A percentile compares a stretch with the other conserved stretches of the same genome.
These are phyloP conservation scores for Morpho deidamia DNA, from an alignment of 2,888 invertebrate genomes.

Conservation along the genomic window DNA sequence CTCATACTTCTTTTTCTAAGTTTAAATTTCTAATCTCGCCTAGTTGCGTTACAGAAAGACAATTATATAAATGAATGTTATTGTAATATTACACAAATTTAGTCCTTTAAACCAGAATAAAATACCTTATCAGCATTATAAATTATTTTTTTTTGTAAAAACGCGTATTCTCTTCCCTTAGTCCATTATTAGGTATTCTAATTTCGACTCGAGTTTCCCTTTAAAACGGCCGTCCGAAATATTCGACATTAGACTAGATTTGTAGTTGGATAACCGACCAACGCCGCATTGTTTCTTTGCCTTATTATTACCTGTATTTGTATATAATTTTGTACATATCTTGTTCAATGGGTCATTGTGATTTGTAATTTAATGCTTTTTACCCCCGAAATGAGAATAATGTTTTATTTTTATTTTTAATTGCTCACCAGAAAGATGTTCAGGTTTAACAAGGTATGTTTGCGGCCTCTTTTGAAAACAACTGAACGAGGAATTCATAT, in stretches of 20 bases:
- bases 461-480: too few species aligned
- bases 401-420: constrained; percentile 15
- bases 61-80: too few species aligned
- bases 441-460: too few species aligned
- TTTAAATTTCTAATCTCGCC: too few species aligned
- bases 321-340: constrained; percentile 29
- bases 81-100: too few species aligned
- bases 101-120: too few species aligned
- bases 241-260: constrained; percentile 65
- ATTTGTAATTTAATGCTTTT: neutral
- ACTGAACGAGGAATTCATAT: too few species aligned
- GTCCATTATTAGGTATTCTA: constrained; percentile 41
- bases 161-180: neutral
- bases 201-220: constrained; percentile 61
- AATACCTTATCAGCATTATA: too few species aligned
- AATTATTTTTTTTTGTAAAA: neutral
- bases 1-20: too few species aligned
- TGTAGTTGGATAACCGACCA: constrained; percentile 45
- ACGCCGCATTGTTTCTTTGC: constrained; percentile 56
- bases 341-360: constrained; percentile 37
- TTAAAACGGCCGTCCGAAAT: constrained; percentile 62
- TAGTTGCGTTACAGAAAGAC: too few species aligned
- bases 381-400: neutral
- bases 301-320: constrained; percentile 39
- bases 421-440: too few species aligned